Base-by-base conservation (phyloP, 2,888 invertebrate genomes). In the Xestia c-nigrum region DNA sequence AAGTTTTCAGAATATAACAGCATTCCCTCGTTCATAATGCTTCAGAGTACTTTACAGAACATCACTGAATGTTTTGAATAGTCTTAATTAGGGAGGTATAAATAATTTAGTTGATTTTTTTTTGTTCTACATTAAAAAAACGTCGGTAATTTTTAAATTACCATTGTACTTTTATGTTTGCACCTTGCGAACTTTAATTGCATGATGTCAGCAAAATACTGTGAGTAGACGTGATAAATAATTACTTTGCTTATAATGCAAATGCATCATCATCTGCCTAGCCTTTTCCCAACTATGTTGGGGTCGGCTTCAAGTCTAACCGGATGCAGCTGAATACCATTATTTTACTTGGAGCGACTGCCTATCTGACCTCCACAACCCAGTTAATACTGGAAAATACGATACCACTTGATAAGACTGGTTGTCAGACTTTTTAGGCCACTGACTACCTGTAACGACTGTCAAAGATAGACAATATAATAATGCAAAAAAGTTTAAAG, bases 1-100 rank as follows among this genome's bases (percentile, higher is more conserved):
- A 84, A 81, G 83, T 83, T 83, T 74, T 57, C 71, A 83, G 64
- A 80, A 71, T 73, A 69, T 43, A 65, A 73, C 83, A 80, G 69
- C 71, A 68, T 65, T 75, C 68, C 40, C 38, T 14, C 59, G 43
- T 64, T 69, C n/a, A 65, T 57, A 80, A 77, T 74, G 40, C 74
- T 63, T 65, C 59, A 50, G 47, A 64, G 52, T 83, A 72, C 83
- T 80, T 72, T 52, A 52, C 16, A 46, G 47, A 69, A 69, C 73
- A 80, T 57, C 67, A 72, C 72, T 68, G 47, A 71, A 68, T 72
- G 71, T 76, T 80, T 61, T 69, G 55, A 80, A 74, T 73, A 55
- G 59, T 21, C 52, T 76, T 61, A 72, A 68, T 74, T 76, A 74
- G 38, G 46, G 61, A 57, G 43, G 19, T 57, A 57, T 46, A 38